Percentiles rank a stretch among this genome's conserved stretches.
These are phyloP conservation scores for Cryptophagus acutangulus DNA, from an alignment of 2,888 invertebrate species.

Conservation along the genomic window DNA sequence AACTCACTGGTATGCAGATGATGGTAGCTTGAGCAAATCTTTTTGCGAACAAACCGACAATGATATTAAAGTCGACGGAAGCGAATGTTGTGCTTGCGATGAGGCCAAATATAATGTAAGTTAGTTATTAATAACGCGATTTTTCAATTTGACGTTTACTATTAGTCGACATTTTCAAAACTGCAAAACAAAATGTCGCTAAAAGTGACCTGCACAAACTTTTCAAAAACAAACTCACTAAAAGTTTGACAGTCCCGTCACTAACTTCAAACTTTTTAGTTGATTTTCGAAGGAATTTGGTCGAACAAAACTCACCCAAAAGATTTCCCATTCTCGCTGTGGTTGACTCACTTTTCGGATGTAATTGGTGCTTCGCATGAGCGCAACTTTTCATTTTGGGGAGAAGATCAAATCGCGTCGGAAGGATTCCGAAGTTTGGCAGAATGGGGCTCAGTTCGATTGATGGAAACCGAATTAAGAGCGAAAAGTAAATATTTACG, in stretches of 20 bases:
- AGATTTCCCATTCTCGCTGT: constrained; percentile 85
- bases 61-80: constrained; percentile 52
- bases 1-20: constrained; percentile 84
- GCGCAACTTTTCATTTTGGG: constrained; percentile 86
- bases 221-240: no score
- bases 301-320: constrained; percentile 93
- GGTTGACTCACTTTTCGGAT: constrained; percentile 95
- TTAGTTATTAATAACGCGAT: constrained; percentile 4
- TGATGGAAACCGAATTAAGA: constrained; percentile 84
- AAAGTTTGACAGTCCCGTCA: constrained; percentile 12
- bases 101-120: constrained; percentile 89
- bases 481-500: constrained; percentile 70
- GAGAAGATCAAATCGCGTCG: constrained; percentile 78
- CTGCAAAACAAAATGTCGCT: no score
- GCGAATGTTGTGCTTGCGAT: constrained; percentile 88
- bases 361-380: constrained; percentile 93
- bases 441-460: constrained; percentile 85
- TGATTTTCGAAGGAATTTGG: constrained; percentile 91
- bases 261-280: constrained; percentile 51
- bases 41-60: constrained; percentile 74
- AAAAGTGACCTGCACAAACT: no score
- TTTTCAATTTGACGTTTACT: not conserved
- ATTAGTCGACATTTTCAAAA: not conserved
- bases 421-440: constrained; percentile 81
- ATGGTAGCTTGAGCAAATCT: constrained; percentile 72